phyloP scores from a whole-genome alignment of 2,888 invertebrate genomes.

The Microplitis deprimator region DNA sequence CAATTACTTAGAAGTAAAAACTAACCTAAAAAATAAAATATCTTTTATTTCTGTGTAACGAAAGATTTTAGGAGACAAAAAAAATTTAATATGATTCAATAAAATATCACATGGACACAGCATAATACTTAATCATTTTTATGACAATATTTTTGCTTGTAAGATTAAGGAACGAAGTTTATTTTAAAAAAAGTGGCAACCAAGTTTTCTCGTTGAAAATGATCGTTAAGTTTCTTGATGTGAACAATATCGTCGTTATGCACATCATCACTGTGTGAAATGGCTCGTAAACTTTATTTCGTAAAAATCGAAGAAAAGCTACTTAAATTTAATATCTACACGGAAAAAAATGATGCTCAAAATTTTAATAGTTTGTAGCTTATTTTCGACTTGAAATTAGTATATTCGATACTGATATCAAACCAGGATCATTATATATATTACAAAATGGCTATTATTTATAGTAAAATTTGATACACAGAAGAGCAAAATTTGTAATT shows the following conservation, averaged over 20 bases:
- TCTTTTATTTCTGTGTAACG: not conserved
- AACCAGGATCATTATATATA: too few relatives aligned
- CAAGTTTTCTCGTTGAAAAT: conserved; percentile 19
- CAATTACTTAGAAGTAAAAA: conserved; percentile 52
- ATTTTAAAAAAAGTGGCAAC: not conserved
- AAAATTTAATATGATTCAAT: not conserved
- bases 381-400: too few relatives aligned
- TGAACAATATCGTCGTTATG: conserved; percentile 38
- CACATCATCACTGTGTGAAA: conserved; percentile 30
- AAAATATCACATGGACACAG: not conserved
- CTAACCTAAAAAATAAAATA: not conserved
- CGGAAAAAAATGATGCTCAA: too few relatives aligned
- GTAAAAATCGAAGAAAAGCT: conserved; percentile 20
- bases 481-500: too few relatives aligned
- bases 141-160: not conserved
- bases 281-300: conserved; percentile 38
- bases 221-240: conserved; percentile 34
- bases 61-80: not conserved
- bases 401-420: too few relatives aligned
- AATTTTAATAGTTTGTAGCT: too few relatives aligned
- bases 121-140: conserved; percentile 2
- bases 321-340: conserved; percentile 15
- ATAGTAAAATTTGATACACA: too few relatives aligned
- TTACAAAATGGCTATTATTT: too few relatives aligned
- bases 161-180: not conserved